Conservation (phyloP, 1,140 invertebrate genomes). For the Heliothis subflexa region DNA sequence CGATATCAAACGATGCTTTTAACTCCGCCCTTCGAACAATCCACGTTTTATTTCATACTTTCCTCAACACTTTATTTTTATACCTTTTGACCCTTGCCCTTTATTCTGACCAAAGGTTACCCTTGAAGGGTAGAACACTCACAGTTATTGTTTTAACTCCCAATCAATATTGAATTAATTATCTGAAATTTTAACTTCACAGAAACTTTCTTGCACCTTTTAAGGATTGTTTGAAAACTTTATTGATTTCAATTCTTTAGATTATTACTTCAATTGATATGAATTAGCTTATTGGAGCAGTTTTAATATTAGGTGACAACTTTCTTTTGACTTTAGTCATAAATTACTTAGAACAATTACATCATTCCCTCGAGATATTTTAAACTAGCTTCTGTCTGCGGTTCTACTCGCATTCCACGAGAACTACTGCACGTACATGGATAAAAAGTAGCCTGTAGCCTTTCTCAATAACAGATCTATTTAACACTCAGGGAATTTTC, state of each 20-base stretch:
- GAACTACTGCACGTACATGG: no score
- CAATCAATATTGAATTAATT: not conserved
- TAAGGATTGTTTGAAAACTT: not conserved
- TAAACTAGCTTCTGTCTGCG: no score
- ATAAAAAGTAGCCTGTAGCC: no score
- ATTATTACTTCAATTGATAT: no score
- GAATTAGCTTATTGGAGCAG: no score
- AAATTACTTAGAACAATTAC: no score
- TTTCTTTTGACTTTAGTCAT: no score
- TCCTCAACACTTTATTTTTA: slow-evolving; percentile 23
- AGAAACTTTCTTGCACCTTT: not conserved
- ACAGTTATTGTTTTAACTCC: slow-evolving; percentile 1
- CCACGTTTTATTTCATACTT: slow-evolving; percentile 14
- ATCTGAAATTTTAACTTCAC: not conserved
- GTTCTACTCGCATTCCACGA: no score
- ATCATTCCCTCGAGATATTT: no score
- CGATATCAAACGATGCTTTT: slow-evolving; percentile 21
- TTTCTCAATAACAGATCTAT: no score
- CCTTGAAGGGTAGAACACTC: not conserved
- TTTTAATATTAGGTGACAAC: no score
- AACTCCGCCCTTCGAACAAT: not conserved
- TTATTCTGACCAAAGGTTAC: slow-evolving; percentile 20
- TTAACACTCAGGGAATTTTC: no score
- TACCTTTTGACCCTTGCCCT: slow-evolving; percentile 21
- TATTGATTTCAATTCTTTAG: not conserved